phyloP scores from a whole-genome alignment of 2,113 vertebrate genomes.

The Ciconia stormi region DNA sequence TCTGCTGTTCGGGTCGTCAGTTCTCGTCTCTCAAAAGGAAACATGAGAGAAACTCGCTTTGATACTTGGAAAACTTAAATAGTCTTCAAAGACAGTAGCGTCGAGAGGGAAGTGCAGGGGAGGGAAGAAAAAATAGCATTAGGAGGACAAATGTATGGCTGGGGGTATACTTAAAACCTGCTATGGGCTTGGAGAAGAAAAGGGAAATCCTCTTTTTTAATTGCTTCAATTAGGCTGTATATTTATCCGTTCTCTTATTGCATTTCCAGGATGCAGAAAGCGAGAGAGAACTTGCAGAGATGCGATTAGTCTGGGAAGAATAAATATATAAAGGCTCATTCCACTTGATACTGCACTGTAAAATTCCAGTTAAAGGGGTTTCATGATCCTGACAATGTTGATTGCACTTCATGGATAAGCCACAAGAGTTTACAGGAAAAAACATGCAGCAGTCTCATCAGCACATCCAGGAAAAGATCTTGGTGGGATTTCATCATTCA shows the following conservation, averaged over 20 bases:
- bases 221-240: not conserved
- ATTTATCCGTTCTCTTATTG: not conserved
- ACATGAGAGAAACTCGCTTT: not conserved
- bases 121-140: no score
- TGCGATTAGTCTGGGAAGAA: constrained; percentile 19
- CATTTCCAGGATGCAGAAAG: constrained; percentile 70
- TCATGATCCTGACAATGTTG: not conserved
- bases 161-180: not conserved
- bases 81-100: rapidly evolving
- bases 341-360: not conserved
- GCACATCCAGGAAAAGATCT: not conserved
- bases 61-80: not conserved
- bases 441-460: not conserved
- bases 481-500: not conserved
- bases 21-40: not conserved
- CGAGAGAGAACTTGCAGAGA: constrained; percentile 69
- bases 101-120: rapidly evolving
- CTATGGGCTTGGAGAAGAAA: not conserved
- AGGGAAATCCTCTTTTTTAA: not conserved
- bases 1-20: not conserved
- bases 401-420: not conserved
- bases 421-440: not conserved
- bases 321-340: not conserved
- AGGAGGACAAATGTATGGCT: not conserved
- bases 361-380: not conserved